Percentiles rank a stretch among this genome's conserved stretches.
Conservation (phyloP, 2,797 vertebrate genomes). For the Nyctibius grandis region DNA sequence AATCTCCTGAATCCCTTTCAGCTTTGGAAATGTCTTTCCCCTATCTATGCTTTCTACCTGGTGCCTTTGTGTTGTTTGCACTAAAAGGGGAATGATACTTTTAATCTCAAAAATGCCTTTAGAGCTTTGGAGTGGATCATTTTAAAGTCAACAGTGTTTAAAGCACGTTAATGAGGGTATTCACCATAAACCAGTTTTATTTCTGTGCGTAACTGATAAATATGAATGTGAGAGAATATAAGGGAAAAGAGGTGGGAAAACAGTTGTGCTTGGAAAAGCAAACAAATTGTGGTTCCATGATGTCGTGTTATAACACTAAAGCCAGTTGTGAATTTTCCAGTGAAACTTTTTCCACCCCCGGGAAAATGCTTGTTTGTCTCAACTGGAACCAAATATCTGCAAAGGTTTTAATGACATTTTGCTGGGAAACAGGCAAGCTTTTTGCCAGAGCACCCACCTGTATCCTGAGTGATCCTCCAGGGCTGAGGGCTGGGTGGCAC, state of each 20-base stretch:
- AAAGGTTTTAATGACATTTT: not conserved
- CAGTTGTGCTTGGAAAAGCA: not conserved
- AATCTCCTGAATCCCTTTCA: slow-evolving; percentile 56
- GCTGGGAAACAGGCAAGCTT: not conserved
- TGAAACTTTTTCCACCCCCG: not conserved
- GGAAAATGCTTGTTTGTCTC: not conserved
- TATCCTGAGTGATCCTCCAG: not conserved
- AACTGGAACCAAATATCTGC: not conserved
- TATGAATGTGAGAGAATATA: not conserved
- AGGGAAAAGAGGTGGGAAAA: slow-evolving; percentile 14
- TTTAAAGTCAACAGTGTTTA: slow-evolving; percentile 32
- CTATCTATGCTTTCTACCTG: slow-evolving; percentile 46
- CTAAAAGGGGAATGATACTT: slow-evolving; percentile 41
- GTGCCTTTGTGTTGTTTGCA: slow-evolving; percentile 18
- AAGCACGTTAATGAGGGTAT: slow-evolving; percentile 36
- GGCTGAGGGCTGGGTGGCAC: not conserved
- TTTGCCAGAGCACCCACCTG: not conserved
- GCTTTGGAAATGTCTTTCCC: slow-evolving; percentile 43
- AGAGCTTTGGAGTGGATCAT: slow-evolving; percentile 37
- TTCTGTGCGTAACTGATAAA: slow-evolving; percentile 31
- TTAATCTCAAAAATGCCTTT: slow-evolving; percentile 40
- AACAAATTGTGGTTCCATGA: not conserved
- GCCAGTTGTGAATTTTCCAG: not conserved
- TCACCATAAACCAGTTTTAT: slow-evolving; percentile 14
- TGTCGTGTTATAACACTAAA: not conserved